Evolutionary conservation across 2,888 invertebrate genomes (phyloP), one percentile per base, ranked within the genome.

Genomic region (Apodemia duryi): DNA sequence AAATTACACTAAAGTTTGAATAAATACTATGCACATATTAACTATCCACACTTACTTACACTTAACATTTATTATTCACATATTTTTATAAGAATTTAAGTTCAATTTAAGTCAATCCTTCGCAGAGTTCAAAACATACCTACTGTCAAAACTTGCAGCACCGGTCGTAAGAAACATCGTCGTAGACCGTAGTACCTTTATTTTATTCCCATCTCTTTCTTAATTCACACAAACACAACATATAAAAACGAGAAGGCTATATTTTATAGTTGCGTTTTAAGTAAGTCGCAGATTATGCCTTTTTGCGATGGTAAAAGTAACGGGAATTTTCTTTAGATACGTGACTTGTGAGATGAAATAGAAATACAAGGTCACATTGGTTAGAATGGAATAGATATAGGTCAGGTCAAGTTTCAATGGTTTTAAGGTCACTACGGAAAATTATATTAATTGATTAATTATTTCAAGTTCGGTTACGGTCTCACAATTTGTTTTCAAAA

Each of bases 221-320:
- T 75, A 57, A 71, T 60, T 67, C 61, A 51, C 32, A 46, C 28
- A 11, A 49, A 35, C 38, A 11, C 13, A 29, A 61, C 66, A 21
- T 74, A 38, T 38, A 68, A 74, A 46, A 88, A 63, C 68, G 80
- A 79, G 85, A 83, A 65, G 67, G 69, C 35, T 32, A 51, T 65
- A 71, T 13, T 61, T 62, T 4, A n/a, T 66, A 61, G 66, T 51
- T 63, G 63, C 72, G 74, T 68, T 71, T 66, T 49, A 11, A 68
- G 75, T 62, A 66, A 76, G 75, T 78, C 74, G 81, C 86, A 89
- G 91, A 91, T 91, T 86, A 77, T 85, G 84, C 90, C 91, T 91
- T 91, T 90, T 90, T 88, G 91, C 89, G 86, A 82, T 76, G 86
- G 90, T 90, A 92, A 91, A 92, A 91, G 91, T 92, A 92, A 92